These are phyloP conservation scores for Suillia variegata DNA, from an alignment of 2,888 invertebrate genomes.

Conservation along the genomic window DNA sequence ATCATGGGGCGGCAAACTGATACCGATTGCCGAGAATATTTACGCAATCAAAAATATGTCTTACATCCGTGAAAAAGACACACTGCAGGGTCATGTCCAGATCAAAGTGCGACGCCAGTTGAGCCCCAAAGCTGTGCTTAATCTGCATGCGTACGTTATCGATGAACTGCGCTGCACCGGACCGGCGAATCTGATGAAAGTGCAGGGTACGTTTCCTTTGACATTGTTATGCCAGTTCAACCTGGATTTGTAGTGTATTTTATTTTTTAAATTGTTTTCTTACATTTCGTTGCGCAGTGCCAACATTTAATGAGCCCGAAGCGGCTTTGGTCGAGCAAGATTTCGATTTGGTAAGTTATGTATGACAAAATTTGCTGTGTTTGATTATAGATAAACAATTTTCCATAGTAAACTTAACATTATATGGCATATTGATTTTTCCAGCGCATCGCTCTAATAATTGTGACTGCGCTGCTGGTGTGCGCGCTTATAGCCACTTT, in stretches of 20 bases:
- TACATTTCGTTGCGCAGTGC: conserved; percentile 19
- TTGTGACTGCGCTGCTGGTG: conserved; percentile 35
- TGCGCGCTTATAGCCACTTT: conserved; percentile 29
- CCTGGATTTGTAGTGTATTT: no score
- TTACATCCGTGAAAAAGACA: conserved; percentile 22
- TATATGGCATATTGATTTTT: no score
- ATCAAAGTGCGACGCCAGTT: conserved; percentile 30
- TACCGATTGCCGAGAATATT: conserved; percentile 37
- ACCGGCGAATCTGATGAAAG: conserved; percentile 34
- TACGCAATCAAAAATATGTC: conserved; percentile 40
- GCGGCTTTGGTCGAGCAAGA: conserved; percentile 1
- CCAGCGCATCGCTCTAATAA: conserved; percentile 37
- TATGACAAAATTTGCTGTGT: not conserved
- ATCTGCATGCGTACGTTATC: conserved; percentile 44
- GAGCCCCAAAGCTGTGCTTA: conserved; percentile 29
- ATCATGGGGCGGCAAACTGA: conserved; percentile 53
- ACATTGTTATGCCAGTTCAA: not conserved
- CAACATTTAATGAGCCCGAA: not conserved
- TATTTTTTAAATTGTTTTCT: not conserved
- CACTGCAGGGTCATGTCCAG: conserved; percentile 32
- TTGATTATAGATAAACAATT: not conserved
- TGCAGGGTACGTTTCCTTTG: conserved; percentile 39
- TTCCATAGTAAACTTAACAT: no score
- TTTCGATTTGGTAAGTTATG: conserved; percentile 19
- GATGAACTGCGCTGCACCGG: conserved; percentile 49